These are phyloP conservation scores for Argyresthia goedartella DNA, from an alignment of 2,888 invertebrate species.

Conservation along the genomic window DNA sequence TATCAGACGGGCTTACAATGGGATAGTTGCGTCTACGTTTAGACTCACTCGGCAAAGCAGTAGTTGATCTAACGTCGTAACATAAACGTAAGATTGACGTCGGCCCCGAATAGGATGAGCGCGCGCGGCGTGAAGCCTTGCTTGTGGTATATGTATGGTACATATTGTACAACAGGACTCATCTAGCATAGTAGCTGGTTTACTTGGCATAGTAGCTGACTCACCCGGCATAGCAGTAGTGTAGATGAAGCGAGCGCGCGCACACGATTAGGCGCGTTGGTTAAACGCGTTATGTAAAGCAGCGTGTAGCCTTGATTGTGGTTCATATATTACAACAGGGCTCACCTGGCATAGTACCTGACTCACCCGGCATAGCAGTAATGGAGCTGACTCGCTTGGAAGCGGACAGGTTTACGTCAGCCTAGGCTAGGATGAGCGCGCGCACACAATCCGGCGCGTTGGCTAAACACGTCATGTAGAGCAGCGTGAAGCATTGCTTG, in stretches of 20 bases:
- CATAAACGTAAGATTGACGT: slow-evolving; percentile 85
- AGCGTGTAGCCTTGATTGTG: slow-evolving; percentile 75
- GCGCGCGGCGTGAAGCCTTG: slow-evolving; percentile 75
- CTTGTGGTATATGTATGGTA: no score
- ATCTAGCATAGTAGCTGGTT: no score
- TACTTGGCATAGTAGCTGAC: no score
- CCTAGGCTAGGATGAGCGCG: slow-evolving; percentile 85
- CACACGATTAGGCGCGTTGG: slow-evolving; percentile 89
- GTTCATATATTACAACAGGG: no score
- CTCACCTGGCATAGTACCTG: background rate
- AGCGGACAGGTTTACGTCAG: slow-evolving; percentile 85
- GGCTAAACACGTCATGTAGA: slow-evolving; percentile 86
- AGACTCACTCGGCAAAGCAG: no score
- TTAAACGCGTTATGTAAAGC: slow-evolving; percentile 85
- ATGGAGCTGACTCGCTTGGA: slow-evolving; percentile 40
- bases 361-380: slow-evolving; percentile 35
- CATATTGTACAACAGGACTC: no score
- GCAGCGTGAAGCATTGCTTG: slow-evolving; percentile 83
- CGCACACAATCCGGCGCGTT: slow-evolving; percentile 91
- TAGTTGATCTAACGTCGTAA: no score
- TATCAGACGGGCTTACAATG: no score
- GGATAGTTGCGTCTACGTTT: no score
- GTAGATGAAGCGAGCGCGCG: no score
- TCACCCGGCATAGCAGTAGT: no score
- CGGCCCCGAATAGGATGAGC: slow-evolving; percentile 85